Evolutionary conservation across 2,888 invertebrate genomes (phyloP).

Genomic region (Drosophila testacea): DNA sequence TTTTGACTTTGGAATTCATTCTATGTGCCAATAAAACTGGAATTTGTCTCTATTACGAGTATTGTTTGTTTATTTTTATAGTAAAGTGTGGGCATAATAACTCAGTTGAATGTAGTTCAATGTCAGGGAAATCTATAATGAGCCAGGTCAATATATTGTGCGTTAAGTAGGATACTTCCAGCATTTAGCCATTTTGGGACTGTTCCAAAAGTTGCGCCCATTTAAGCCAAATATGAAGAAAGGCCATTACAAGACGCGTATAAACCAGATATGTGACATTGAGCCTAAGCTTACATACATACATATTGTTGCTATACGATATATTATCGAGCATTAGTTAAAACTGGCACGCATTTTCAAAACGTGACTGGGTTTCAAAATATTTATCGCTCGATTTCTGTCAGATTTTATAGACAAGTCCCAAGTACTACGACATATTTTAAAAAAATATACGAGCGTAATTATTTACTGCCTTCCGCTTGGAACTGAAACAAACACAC

Average conservation of each 20-base stretch:
- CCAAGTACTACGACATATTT: conserved; percentile 2
- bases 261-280: conserved; percentile 39
- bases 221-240: conserved; percentile 37
- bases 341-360: conserved; percentile 63
- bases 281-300: conserved; percentile 11
- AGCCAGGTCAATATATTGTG: background rate
- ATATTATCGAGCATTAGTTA: conserved; percentile 55
- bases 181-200: conserved; percentile 22
- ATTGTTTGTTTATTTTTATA: background rate
- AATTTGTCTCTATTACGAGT: conserved; percentile 31
- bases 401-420: conserved; percentile 38
- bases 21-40: conserved; percentile 57
- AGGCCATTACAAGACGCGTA: conserved; percentile 39
- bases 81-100: conserved; percentile 30
- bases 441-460: background rate
- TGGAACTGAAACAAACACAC: background rate
- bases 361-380: conserved; percentile 60
- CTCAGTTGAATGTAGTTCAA: conserved; percentile 69
- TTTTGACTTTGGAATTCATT: conserved; percentile 65
- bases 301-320: background rate
- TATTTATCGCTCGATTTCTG: conserved; percentile 62
- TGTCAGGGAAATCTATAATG: conserved; percentile 66
- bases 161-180: background rate
- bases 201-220: conserved; percentile 31
- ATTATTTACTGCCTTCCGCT: conserved; percentile 18